Base-by-base conservation (phyloP, 2,113 vertebrate genomes). In the Myotis lucifugus region DNA sequence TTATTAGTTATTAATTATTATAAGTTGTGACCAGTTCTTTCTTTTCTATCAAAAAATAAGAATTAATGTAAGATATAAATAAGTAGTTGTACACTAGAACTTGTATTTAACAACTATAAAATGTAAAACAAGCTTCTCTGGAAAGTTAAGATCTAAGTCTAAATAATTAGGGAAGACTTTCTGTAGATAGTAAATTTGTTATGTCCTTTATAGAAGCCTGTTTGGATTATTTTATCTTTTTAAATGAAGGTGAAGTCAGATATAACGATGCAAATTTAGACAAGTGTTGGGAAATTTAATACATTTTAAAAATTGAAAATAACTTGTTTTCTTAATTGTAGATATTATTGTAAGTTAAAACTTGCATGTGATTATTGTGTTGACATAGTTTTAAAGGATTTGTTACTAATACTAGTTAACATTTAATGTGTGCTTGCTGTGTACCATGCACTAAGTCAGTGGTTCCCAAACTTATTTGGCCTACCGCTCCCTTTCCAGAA, bases 251-350 rank as follows among this genome's bases (percentile, higher is more conserved):
- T 74, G n/a, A 95, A 94, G 73, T 92, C 12, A 73, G n/a, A 3
- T 77, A 14, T 85, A 67, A 88, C 21, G 91, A 21, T 76, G 25
- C n/a, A 90, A 32, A n/a, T 88, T 95, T 76, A 42, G 59, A 61
- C 69, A 95, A 46, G 88, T 67, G 34, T 70, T 95, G 69, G 25
- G 29, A 77, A 88, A 85, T 84, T 70, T 70, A 88, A 52, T 85
- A 83, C 21, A 91, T 91, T 90, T 64, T 25, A 85, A 89, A 90
- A 93, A 42, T 76, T 74, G 25, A 84, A 91, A 83, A 74, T 74
- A 69, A 72, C 18, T 92, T 88, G 50, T 85, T 96, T 94, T 84
- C 25, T 85, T 61, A 87, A 2, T 85, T 88, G 14, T 85, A 78
- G 83, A 52, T 69, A 88, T 11, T 72, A 15, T 37, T 72, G 14